Percentiles rank a stretch among this genome's conserved stretches.
Conservation (phyloP, 2,797 vertebrate genomes). For the Pseudomugil gertrudae region DNA sequence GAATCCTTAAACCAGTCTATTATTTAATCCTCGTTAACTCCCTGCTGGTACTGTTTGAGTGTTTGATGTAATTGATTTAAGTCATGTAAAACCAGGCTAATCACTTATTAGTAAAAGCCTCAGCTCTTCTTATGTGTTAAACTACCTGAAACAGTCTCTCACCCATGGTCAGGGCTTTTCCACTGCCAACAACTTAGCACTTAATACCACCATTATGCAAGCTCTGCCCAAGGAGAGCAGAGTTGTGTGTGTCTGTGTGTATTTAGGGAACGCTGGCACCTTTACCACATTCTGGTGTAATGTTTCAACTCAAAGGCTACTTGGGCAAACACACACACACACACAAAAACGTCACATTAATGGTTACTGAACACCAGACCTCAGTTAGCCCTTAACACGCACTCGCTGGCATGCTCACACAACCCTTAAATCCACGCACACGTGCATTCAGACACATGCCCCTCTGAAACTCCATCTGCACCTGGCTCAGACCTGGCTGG, state of each 20-base stretch:
- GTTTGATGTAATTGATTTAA: conserved; percentile 49
- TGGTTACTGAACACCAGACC: conserved; percentile 71
- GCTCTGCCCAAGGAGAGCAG: conserved; percentile 24
- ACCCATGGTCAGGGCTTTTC: conserved; percentile 11
- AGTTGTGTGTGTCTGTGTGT: conserved; percentile 28
- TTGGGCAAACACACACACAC: too few relatives aligned
- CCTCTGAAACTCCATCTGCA: conserved; percentile 75
- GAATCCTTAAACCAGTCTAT: conserved; percentile 39
- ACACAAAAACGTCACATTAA: conserved; percentile 70
- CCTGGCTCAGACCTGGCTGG: conserved; percentile 72
- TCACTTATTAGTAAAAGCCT: conserved; percentile 42
- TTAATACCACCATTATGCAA: conserved; percentile 65
- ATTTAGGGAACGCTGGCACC: conserved; percentile 48
- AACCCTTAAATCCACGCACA: conserved; percentile 13
- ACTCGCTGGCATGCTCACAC: conserved; percentile 44
- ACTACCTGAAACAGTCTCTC: conserved; percentile 43
- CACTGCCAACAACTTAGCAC: conserved; percentile 67
- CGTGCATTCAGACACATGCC: conserved; percentile 28
- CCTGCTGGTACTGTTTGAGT: conserved; percentile 3
- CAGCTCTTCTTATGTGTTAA: conserved; percentile 51
- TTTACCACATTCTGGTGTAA: conserved; percentile 68
- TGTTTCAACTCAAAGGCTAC: conserved; percentile 68
- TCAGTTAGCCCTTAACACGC: conserved; percentile 57
- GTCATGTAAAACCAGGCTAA: conserved; percentile 50
- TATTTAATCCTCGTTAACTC: conserved; percentile 51